Conservation (phyloP, 2,113 vertebrate species). For the Glaucomys volans region DNA sequence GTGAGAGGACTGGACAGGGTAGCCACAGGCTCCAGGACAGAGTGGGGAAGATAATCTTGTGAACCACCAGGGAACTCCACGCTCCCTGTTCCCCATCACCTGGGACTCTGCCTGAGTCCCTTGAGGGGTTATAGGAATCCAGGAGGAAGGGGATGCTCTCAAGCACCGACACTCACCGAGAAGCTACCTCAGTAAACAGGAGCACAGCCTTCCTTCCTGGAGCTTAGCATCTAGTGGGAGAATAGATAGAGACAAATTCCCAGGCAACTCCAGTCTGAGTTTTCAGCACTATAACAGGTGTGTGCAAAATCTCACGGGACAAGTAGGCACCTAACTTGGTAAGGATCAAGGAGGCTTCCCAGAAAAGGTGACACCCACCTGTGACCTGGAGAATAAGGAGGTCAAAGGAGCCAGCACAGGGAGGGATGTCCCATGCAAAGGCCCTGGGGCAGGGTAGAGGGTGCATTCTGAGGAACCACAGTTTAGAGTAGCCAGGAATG, state of each 20-base stretch:
- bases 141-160: neutral
- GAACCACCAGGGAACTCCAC: neutral
- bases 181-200: neutral
- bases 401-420: neutral
- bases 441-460: neutral
- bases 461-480: neutral
- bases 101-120: neutral
- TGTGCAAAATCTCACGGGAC: neutral
- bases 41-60: neutral
- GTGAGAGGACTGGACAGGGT: too few relatives aligned
- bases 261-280: neutral
- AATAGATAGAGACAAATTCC: neutral
- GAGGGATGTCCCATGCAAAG: neutral
- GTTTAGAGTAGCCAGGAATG: neutral
- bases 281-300: neutral
- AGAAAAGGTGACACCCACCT: neutral
- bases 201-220: neutral
- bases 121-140: neutral
- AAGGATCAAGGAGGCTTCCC: neutral
- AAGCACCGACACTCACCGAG: neutral
- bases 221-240: neutral
- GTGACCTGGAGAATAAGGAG: neutral
- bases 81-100: neutral
- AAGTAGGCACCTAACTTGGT: too few relatives aligned
- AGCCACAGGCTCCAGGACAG: neutral